phyloP scores from a whole-genome alignment of 2,888 invertebrate species.

The Enoplolaimus lenunculus region DNA sequence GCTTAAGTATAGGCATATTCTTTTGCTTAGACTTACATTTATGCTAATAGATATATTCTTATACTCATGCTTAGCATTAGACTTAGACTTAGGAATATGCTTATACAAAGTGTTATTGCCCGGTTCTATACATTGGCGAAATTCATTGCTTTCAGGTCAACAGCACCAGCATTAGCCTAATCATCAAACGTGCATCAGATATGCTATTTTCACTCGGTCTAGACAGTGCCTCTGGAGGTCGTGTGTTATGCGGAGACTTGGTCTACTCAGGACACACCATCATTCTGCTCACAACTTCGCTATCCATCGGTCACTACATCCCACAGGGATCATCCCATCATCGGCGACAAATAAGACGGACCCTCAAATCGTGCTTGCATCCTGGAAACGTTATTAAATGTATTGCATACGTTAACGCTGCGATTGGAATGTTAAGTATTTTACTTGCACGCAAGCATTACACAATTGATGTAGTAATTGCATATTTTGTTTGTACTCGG shows the following conservation, averaged over 20 bases:
- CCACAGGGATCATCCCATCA: too few species aligned
- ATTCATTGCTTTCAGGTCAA: conserved; percentile 7
- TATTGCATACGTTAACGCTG: too few species aligned
- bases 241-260: conserved; percentile 35
- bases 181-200: conserved; percentile 27
- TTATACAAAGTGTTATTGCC: too few species aligned
- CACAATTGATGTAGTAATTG: conserved; percentile 74
- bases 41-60: too few species aligned
- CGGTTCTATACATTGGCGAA: too few species aligned
- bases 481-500: conserved; percentile 74
- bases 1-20: too few species aligned
- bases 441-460: conserved; percentile 74
- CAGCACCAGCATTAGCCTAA: conserved; percentile 9
- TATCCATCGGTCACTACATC: neutral
- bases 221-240: conserved; percentile 21
- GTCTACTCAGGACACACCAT: conserved; percentile 36
- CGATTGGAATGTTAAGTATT: conserved; percentile 61
- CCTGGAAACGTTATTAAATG: too few species aligned
- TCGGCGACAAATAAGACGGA: too few species aligned
- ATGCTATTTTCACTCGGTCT: conserved; percentile 13
- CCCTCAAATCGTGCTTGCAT: too few species aligned
- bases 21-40: too few species aligned
- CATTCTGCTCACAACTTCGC: neutral
- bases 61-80: too few species aligned
- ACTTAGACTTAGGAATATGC: too few species aligned